Conservation (phyloP, 2,888 invertebrate genomes). For the Hemithea aestivaria region DNA sequence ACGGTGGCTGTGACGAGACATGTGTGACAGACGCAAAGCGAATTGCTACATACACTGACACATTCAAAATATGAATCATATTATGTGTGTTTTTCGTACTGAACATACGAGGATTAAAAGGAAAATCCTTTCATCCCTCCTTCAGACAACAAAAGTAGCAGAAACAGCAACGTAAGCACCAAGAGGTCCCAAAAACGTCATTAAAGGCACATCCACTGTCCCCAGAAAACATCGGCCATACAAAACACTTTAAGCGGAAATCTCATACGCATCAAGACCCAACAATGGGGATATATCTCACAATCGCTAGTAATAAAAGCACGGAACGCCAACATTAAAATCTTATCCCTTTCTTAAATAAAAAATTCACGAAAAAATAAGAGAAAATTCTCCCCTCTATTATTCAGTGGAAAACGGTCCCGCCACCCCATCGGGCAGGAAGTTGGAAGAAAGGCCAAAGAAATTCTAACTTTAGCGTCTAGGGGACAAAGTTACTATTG, state of each 20-base stretch:
- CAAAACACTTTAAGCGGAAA: constrained; percentile 75
- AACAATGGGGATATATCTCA: constrained; percentile 71
- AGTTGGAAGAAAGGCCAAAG: constrained; percentile 54
- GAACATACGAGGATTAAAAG: no score
- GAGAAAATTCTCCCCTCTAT: constrained; percentile 68
- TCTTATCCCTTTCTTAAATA: constrained; percentile 80
- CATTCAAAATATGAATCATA: no score
- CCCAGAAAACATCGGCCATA: constrained; percentile 55
- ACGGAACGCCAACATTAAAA: constrained; percentile 74
- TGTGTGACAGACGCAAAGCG: no score
- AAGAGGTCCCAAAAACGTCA: constrained; percentile 55
- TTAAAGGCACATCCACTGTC: constrained; percentile 50
- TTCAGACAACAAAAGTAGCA: constrained; percentile 23
- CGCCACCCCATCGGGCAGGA: constrained; percentile 38
- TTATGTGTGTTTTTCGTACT: no score
- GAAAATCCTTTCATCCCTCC: neutral
- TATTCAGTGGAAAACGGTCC: constrained; percentile 62
- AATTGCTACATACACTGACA: no score
- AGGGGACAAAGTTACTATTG: constrained; percentile 64
- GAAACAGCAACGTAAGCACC: constrained; percentile 20
- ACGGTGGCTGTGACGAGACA: no score
- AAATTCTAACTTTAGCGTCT: constrained; percentile 63
- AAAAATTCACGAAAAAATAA: constrained; percentile 78
- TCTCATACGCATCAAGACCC: constrained; percentile 69
- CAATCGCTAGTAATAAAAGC: constrained; percentile 74